Evolutionary conservation across 2,888 invertebrate species (phyloP).

Genomic region (Taenaris catops): DNA sequence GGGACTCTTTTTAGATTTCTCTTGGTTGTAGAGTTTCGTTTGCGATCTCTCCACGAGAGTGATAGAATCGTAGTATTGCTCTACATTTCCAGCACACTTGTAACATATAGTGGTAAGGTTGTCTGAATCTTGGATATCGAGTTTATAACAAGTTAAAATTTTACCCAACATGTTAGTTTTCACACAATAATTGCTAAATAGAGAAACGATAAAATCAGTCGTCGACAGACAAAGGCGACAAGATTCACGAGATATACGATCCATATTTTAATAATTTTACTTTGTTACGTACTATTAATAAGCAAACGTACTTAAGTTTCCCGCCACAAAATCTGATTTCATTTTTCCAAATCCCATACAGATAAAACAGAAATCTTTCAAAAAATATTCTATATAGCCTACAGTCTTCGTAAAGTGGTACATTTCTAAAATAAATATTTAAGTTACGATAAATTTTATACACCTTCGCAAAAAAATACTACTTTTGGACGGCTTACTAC

Average conservation of each 20-base stretch:
- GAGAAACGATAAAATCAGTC: slow-evolving; percentile 56
- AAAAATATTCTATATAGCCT: slow-evolving; percentile 21
- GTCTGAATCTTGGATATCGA: slow-evolving; percentile 54
- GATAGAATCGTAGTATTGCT: slow-evolving; percentile 56
- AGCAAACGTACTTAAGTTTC: slow-evolving; percentile 23
- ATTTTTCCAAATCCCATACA: slow-evolving; percentile 17
- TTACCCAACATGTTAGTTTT: slow-evolving; percentile 54
- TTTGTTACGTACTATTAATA: slow-evolving; percentile 1
- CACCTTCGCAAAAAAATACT: slow-evolving; percentile 48
- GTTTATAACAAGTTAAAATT: slow-evolving; percentile 53
- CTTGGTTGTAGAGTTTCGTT: slow-evolving; percentile 29
- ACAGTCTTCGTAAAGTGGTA: slow-evolving; percentile 18
- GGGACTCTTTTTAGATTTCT: slow-evolving; percentile 29
- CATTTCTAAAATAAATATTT: slow-evolving; percentile 10
- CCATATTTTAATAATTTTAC: slow-evolving; percentile 47
- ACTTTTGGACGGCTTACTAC: slow-evolving; percentile 61
- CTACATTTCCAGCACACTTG: slow-evolving; percentile 57
- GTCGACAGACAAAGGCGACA: slow-evolving; percentile 60
- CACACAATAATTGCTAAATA: slow-evolving; percentile 50
- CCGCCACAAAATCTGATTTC: slow-evolving; percentile 26
- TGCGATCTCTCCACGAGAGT: slow-evolving; percentile 52
- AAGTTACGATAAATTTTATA: slow-evolving; percentile 7
- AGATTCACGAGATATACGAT: slow-evolving; percentile 44
- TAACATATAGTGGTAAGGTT: slow-evolving; percentile 53
- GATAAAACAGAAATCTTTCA: slow-evolving; percentile 23